A percentile compares a stretch with the other conserved stretches of the same genome.
Evolutionary conservation across 2,888 invertebrate species (phyloP).

Genomic region (Selenia dentaria): DNA sequence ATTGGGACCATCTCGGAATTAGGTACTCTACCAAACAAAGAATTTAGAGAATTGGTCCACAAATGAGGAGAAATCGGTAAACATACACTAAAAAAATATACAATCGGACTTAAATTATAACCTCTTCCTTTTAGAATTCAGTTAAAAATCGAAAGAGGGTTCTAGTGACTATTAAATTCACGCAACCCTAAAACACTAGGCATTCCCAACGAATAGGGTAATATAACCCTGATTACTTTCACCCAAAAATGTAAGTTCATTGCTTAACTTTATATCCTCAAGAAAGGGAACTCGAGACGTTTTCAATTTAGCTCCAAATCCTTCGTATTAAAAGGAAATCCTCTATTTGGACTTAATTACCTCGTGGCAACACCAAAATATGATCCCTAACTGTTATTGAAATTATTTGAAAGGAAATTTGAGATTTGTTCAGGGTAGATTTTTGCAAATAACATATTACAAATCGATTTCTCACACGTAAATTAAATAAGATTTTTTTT

Average conservation of each 20-base stretch:
- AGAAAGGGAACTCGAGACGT: slow-evolving; percentile 25
- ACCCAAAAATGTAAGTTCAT: slow-evolving; percentile 31
- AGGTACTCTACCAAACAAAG: no score
- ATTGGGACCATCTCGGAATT: no score
- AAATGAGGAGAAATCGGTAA: no score
- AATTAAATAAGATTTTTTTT: no score
- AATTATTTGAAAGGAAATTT: slow-evolving; percentile 24
- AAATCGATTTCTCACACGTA: no score
- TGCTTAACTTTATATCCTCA: slow-evolving; percentile 23
- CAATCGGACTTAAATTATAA: no score
- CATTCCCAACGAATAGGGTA: background rate
- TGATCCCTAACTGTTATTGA: slow-evolving; percentile 25
- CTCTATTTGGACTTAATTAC: slow-evolving; percentile 28
- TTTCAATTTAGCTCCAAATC: slow-evolving; percentile 31
- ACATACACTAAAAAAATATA: no score
- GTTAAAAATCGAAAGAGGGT: no score
- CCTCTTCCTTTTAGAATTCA: no score
- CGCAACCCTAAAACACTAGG: no score
- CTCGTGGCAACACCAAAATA: slow-evolving; percentile 25
- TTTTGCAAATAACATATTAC: background rate
- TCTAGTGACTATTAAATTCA: no score
- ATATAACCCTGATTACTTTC: slow-evolving; percentile 26
- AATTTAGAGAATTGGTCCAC: no score
- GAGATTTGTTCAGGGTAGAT: slow-evolving; percentile 14
- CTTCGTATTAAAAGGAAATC: slow-evolving; percentile 29